Evolutionary conservation across 2,113 vertebrate species (phyloP).

Genomic region (Phocoena sinus): DNA sequence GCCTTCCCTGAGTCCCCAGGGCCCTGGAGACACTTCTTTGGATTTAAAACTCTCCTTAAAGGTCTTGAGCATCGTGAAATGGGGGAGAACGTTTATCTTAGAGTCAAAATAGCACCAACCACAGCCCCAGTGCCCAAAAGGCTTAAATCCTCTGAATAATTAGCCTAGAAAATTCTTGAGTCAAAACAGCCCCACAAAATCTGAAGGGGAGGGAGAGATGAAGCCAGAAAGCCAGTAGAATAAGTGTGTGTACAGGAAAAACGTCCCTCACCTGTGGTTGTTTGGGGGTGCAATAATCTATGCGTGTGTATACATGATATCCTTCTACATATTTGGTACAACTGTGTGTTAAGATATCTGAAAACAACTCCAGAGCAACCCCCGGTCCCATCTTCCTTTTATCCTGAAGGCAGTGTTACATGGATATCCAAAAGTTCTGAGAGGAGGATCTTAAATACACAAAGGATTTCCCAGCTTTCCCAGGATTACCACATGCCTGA

Average conservation of each 20-base stretch:
- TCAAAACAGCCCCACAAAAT: neutral
- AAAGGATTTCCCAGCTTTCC: neutral
- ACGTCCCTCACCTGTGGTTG: rapidly evolving
- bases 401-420: neutral
- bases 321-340: neutral
- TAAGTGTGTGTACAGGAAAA: neutral
- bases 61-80: neutral
- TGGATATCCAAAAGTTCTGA: neutral
- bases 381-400: neutral
- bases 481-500: neutral
- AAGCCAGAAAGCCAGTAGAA: neutral
- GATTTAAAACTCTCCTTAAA: neutral
- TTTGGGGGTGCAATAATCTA: neutral
- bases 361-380: neutral
- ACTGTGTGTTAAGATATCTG: neutral
- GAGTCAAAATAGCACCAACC: neutral
- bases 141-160: neutral
- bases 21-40: neutral
- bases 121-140: neutral
- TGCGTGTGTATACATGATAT: neutral
- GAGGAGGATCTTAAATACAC: neutral
- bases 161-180: neutral
- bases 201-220: neutral
- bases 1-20: neutral
- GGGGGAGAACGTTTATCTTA: neutral